phyloP scores from a whole-genome alignment of 2,888 invertebrate species.

The Timandra comae region DNA sequence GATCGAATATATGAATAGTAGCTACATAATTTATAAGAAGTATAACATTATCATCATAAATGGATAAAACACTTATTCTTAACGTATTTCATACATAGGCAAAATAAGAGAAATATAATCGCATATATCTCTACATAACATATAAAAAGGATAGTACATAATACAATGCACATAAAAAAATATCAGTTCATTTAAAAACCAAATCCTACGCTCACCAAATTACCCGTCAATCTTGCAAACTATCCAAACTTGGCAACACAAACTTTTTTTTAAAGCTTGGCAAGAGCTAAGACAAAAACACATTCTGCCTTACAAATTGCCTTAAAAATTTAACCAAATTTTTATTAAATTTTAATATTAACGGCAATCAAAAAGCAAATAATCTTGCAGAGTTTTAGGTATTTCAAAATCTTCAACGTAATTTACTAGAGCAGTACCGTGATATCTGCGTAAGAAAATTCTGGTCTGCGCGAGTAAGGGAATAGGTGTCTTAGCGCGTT shows the following conservation, averaged over 20 bases:
- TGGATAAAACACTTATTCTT: too few species aligned
- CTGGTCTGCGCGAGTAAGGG: conserved; percentile 81
- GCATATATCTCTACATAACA: too few species aligned
- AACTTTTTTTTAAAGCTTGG: conserved; percentile 17
- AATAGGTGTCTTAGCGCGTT: conserved; percentile 81
- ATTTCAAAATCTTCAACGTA: conserved; percentile 78
- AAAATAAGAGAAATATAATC: too few species aligned
- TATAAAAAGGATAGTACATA: too few species aligned
- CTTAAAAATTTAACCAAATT: not conserved
- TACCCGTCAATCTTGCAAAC: conserved; percentile 17
- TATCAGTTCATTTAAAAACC: not conserved
- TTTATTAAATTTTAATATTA: conserved; percentile 32
- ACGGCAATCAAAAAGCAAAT: conserved; percentile 81
- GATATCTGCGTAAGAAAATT: conserved; percentile 73
- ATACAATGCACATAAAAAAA: too few species aligned
- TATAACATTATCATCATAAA: too few species aligned
- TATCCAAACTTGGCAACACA: conserved; percentile 26
- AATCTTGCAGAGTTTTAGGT: conserved; percentile 80
- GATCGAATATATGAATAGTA: too few species aligned
- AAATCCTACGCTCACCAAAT: conserved; percentile 4
- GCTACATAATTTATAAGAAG: too few species aligned
- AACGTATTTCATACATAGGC: too few species aligned
- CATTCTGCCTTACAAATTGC: not conserved
- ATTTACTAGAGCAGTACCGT: conserved; percentile 76
- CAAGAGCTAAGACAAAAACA: too few species aligned